Conservation (phyloP, 2,113 vertebrate genomes). For the Oncorhynchus clarkii region DNA sequence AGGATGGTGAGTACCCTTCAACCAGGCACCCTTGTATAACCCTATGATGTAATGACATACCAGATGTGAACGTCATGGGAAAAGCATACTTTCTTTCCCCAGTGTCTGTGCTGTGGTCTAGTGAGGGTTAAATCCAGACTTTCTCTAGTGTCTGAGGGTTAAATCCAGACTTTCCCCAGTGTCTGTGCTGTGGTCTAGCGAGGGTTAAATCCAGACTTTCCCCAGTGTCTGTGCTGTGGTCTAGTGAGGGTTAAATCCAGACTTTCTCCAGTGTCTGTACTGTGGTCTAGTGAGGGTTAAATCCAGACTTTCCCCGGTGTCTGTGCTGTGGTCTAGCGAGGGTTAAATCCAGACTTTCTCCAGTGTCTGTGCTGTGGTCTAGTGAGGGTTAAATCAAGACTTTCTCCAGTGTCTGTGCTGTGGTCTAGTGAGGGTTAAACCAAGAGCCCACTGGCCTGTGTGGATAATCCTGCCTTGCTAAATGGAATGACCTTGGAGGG, state of each 20-base stretch:
- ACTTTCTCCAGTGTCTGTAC: no score
- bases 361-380: neutral
- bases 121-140: no score
- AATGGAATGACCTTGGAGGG: slow-evolving; percentile 49
- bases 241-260: no score
- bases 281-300: no score
- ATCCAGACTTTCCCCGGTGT: no score
- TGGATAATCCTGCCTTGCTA: slow-evolving; percentile 56
- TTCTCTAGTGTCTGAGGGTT: neutral
- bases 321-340: no score
- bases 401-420: neutral
- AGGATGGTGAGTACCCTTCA: slow-evolving; percentile 81
- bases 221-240: no score
- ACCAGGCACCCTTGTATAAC: neutral
- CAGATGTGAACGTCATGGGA: neutral
- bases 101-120: neutral
- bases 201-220: slow-evolving; percentile 29
- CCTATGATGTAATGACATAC: neutral
- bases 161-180: neutral
- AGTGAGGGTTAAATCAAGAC: no score
- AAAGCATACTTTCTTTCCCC: neutral
- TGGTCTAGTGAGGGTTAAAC: neutral
- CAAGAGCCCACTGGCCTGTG: slow-evolving; percentile 17
- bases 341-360: no score
- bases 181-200: neutral